Conservation (phyloP, 2,888 invertebrate species). For the Sclerodermus sp. region DNA sequence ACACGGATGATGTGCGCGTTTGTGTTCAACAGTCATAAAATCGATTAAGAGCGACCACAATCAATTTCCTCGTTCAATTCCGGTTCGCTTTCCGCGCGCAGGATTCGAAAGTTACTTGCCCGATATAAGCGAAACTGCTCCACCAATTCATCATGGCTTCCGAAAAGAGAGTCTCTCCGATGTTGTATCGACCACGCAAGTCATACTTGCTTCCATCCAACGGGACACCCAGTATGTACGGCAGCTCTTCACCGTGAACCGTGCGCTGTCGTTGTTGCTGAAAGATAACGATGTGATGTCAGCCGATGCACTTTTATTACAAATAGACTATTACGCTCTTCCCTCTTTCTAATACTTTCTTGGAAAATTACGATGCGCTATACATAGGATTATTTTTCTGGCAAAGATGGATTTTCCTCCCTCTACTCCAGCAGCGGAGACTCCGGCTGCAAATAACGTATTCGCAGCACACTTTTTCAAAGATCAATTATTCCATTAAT, state of each 20-base stretch:
- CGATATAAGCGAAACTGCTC: slow-evolving; percentile 88
- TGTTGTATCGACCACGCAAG: slow-evolving; percentile 73
- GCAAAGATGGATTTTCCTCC: no score
- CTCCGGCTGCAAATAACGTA: no score
- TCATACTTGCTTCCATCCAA: slow-evolving; percentile 70
- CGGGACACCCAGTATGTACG: slow-evolving; percentile 86
- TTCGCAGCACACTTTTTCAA: no score
- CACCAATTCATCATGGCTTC: slow-evolving; percentile 87
- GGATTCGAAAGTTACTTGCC: slow-evolving; percentile 63
- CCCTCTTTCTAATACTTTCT: no score
- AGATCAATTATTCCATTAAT: no score
- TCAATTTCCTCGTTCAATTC: background rate
- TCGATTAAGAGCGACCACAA: background rate
- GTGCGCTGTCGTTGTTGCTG: slow-evolving; percentile 49
- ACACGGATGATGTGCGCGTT: no score
- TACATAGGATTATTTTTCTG: no score
- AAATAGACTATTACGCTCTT: no score
- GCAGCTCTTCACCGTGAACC: slow-evolving; percentile 83
- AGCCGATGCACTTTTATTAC: no score
- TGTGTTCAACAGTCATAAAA: no score
- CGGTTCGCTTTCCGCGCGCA: background rate
- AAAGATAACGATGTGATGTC: slow-evolving; percentile 7
- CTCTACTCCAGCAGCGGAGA: no score
- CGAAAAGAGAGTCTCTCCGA: slow-evolving; percentile 77
- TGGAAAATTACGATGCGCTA: no score